phyloP scores from a whole-genome alignment of 2,113 vertebrate species.

The Carettochelys insculpta region DNA sequence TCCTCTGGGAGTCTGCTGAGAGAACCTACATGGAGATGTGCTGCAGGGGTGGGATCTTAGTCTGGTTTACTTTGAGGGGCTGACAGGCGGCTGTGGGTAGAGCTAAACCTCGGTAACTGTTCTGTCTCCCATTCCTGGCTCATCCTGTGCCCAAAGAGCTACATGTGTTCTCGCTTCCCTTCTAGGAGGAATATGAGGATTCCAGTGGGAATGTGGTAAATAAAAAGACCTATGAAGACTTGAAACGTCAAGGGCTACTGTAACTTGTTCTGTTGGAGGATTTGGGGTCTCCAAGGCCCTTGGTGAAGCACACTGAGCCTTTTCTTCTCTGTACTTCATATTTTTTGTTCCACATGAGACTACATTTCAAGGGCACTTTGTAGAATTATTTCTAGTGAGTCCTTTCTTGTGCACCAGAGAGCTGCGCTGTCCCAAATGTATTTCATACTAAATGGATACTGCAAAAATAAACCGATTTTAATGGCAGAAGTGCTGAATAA shows the following conservation, averaged over 20 bases:
- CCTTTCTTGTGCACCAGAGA: slow-evolving; percentile 54
- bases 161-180: background rate
- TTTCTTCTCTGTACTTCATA: background rate
- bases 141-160: background rate
- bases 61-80: background rate
- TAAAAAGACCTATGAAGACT: slow-evolving; percentile 97
- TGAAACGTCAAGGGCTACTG: slow-evolving; percentile 96
- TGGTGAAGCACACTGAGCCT: background rate
- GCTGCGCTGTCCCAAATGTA: slow-evolving; percentile 34
- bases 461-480: slow-evolving; percentile 67
- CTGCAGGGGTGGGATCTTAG: background rate
- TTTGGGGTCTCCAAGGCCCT: background rate
- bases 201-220: slow-evolving; percentile 98
- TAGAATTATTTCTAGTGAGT: slow-evolving; percentile 55
- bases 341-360: slow-evolving; percentile 63
- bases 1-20: background rate
- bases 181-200: slow-evolving; percentile 97
- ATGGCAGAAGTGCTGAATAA: background rate
- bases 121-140: accelerated
- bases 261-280: slow-evolving; percentile 63
- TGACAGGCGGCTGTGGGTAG: background rate
- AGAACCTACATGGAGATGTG: background rate
- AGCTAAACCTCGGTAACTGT: background rate
- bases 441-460: slow-evolving; percentile 70
- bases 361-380: slow-evolving; percentile 60